Percentiles rank a stretch among this genome's conserved stretches.
Conservation (phyloP, 1,140 invertebrate genomes). For the Kradibia gibbosae region DNA sequence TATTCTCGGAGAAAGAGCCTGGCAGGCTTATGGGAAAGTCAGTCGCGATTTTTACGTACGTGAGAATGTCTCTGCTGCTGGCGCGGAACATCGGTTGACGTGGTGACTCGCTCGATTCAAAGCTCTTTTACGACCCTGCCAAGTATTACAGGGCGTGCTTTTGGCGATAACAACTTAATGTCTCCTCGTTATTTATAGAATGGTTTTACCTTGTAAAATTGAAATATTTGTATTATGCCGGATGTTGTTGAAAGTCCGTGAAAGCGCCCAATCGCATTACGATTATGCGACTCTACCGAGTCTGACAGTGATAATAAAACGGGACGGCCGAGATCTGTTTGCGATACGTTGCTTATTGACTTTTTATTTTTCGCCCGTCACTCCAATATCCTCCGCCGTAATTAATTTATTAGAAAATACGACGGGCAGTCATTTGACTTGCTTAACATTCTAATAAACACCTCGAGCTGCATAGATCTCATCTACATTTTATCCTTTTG, state of each 20-base stretch:
- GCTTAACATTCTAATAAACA: no score
- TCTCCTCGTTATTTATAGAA: constrained; percentile 22
- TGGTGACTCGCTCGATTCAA: constrained; percentile 12
- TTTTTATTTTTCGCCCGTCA: background rate
- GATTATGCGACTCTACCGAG: background rate
- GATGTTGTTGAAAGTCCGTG: background rate
- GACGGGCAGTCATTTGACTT: no score
- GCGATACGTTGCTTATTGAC: background rate
- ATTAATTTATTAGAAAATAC: background rate
- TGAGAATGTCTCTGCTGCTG: background rate
- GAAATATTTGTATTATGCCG: constrained; percentile 37
- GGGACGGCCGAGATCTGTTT: background rate
- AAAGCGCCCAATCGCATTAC: background rate
- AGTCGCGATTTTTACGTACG: background rate
- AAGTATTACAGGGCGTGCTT: constrained; percentile 30
- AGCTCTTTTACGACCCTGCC: constrained; percentile 31
- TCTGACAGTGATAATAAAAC: constrained; percentile 2
- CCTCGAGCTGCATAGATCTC: background rate
- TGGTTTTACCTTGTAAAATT: constrained; percentile 42
- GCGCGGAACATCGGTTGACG: background rate
- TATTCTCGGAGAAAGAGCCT: background rate
- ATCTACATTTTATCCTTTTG: background rate
- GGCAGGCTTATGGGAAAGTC: background rate
- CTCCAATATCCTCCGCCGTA: background rate
- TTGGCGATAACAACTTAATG: constrained; percentile 42